These are phyloP conservation scores for Podarcis siculus DNA, from an alignment of 2,797 vertebrate species.

Conservation along the genomic window DNA sequence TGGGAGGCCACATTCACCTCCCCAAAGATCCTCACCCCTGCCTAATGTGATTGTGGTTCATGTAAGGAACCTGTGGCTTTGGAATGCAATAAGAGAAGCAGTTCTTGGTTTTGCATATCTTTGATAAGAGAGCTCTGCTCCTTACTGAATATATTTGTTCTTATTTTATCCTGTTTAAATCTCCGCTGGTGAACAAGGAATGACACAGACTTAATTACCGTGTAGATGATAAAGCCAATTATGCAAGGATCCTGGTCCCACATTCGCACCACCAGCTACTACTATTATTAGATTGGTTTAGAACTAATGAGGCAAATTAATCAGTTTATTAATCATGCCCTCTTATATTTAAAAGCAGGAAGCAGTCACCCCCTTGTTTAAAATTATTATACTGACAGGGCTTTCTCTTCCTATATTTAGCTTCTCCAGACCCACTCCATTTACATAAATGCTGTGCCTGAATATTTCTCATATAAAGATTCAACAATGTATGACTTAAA, in stretches of 20 bases:
- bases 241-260: conserved; percentile 17
- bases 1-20: no score
- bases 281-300: conserved; percentile 36
- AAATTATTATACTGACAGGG: background rate
- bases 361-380: conserved; percentile 9
- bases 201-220: conserved; percentile 46
- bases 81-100: background rate
- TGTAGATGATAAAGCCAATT: conserved; percentile 26
- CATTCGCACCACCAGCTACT: conserved; percentile 35
- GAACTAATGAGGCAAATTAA: conserved; percentile 35
- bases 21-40: no score
- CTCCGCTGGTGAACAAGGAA: conserved; percentile 26
- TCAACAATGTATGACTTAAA: conserved; percentile 54
- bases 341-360: conserved; percentile 42
- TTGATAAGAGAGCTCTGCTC: background rate
- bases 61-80: background rate
- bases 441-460: conserved; percentile 46
- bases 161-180: conserved; percentile 27
- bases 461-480: conserved; percentile 52
- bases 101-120: conserved; percentile 13
- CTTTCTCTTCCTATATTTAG: background rate
- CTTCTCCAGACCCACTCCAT: conserved; percentile 23
- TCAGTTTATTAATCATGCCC: conserved; percentile 28
- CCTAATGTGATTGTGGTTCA: background rate
- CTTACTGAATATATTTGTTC: background rate